Evolutionary conservation across 1,140 invertebrate species (phyloP).

Genomic region (Triops cancriformis): DNA sequence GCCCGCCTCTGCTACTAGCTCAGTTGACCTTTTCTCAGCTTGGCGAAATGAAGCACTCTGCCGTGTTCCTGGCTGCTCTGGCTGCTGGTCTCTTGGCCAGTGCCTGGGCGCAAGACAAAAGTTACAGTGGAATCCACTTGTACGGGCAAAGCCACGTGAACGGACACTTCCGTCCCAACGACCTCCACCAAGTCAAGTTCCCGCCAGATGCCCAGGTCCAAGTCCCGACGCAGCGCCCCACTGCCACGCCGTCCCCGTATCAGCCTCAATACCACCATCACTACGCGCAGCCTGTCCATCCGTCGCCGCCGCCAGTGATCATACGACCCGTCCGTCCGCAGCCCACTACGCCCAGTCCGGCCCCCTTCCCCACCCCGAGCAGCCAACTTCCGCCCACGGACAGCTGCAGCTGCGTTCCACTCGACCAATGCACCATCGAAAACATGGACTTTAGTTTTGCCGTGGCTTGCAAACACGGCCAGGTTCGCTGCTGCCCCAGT

Average conservation of each 20-base stretch:
- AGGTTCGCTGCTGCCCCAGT: slow-evolving; percentile 23
- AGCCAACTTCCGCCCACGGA: not conserved
- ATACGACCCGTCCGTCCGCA: not conserved
- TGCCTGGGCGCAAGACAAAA: not conserved
- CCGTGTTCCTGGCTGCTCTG: not conserved
- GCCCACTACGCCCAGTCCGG: not conserved
- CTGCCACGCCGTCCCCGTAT: not conserved
- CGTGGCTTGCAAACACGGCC: slow-evolving; percentile 20
- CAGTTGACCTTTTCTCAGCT: not conserved
- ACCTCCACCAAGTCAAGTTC: not conserved
- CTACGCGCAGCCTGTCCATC: not conserved
- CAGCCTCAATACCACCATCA: not conserved
- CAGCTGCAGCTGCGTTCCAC: slow-evolving; percentile 20
- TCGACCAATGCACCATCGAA: slow-evolving; percentile 24
- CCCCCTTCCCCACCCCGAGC: not conserved
- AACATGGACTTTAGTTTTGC: slow-evolving; percentile 26
- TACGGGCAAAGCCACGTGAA: not conserved
- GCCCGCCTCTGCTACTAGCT: not conserved
- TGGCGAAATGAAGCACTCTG: not conserved
- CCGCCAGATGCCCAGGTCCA: not conserved
- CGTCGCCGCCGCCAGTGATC: not conserved
- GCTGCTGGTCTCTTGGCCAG: not conserved
- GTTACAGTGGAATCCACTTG: not conserved
- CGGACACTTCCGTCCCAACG: not conserved
- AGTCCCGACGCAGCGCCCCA: not conserved